Evolutionary conservation across 37 sponge, comb jelly and placozoan species (phyloP).

Genomic region (Corticium candelabrum): DNA sequence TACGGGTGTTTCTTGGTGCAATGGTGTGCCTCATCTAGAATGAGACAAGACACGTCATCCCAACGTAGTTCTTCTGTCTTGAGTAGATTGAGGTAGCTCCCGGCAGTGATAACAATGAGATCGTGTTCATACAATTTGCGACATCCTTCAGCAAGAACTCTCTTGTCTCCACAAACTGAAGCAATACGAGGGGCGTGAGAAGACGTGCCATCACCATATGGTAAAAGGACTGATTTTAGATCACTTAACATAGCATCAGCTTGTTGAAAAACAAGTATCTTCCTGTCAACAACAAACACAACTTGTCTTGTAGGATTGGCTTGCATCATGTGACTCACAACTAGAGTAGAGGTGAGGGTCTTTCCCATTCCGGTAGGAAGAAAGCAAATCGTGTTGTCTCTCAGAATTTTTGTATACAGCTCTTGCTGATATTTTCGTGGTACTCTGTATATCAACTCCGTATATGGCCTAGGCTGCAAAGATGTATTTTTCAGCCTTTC

Average conservation of each 20-base stretch:
- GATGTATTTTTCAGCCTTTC: neutral
- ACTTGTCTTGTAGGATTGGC: slow-evolving; percentile 2
- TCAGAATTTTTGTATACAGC: neutral
- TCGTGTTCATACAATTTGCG: neutral
- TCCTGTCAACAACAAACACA: neutral
- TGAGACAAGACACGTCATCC: neutral
- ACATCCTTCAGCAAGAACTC: neutral
- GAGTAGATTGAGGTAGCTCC: slow-evolving; percentile 11
- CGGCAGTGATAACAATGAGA: neutral
- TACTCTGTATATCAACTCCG: neutral
- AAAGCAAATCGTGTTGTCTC: neutral
- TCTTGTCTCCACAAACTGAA: neutral
- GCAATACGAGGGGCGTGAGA: neutral
- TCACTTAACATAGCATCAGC: neutral
- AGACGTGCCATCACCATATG: neutral
- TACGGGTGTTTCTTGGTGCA: neutral
- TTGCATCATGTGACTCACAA: slow-evolving; percentile 7
- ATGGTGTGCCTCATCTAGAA: slow-evolving; percentile 1
- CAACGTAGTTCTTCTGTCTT: neutral
- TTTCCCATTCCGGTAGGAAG: slow-evolving; percentile 14
- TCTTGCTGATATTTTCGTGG: neutral
- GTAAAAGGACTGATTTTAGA: neutral
- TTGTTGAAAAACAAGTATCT: neutral
- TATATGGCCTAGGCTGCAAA: neutral
- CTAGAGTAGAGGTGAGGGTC: neutral